phyloP scores from a whole-genome alignment of 2,888 invertebrate genomes.

The Euclidia mi region DNA sequence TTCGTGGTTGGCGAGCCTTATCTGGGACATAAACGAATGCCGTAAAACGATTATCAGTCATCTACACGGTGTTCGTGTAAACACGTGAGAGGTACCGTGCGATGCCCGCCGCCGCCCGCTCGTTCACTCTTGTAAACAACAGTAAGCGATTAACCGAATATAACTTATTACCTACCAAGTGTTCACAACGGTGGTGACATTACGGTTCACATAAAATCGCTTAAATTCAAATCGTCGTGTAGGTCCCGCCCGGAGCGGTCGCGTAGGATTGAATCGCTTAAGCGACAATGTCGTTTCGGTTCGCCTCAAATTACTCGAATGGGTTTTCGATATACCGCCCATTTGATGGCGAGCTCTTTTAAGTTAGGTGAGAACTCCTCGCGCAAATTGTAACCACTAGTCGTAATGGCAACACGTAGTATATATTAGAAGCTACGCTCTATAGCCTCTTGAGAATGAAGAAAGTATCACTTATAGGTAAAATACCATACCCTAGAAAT shows the following conservation, averaged over 20 bases:
- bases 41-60: slow-evolving; percentile 58
- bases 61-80: slow-evolving; percentile 45
- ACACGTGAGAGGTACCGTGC: slow-evolving; percentile 31
- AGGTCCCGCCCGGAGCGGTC: slow-evolving; percentile 73
- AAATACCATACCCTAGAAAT: slow-evolving; percentile 32
- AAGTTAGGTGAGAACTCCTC: slow-evolving; percentile 66
- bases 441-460: slow-evolving; percentile 55
- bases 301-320: slow-evolving; percentile 85
- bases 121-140: slow-evolving; percentile 41
- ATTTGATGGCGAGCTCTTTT: slow-evolving; percentile 74
- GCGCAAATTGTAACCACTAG: slow-evolving; percentile 70
- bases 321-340: slow-evolving; percentile 84
- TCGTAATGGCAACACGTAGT: slow-evolving; percentile 63
- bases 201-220: slow-evolving; percentile 67
- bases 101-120: slow-evolving; percentile 12
- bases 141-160: slow-evolving; percentile 49
- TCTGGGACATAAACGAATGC: slow-evolving; percentile 54
- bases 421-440: slow-evolving; percentile 52
- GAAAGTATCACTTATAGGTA: slow-evolving; percentile 50
- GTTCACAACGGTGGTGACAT: slow-evolving; percentile 57
- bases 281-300: slow-evolving; percentile 82
- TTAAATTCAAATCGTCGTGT: slow-evolving; percentile 81
- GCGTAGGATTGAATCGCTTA: slow-evolving; percentile 84
- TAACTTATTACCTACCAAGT: slow-evolving; percentile 49
- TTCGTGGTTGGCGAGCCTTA: slow-evolving; percentile 49